Percentiles rank a stretch among this genome's conserved stretches.
Evolutionary conservation across 2,888 invertebrate species (phyloP).

Genomic region (Druceiella hillmani): DNA sequence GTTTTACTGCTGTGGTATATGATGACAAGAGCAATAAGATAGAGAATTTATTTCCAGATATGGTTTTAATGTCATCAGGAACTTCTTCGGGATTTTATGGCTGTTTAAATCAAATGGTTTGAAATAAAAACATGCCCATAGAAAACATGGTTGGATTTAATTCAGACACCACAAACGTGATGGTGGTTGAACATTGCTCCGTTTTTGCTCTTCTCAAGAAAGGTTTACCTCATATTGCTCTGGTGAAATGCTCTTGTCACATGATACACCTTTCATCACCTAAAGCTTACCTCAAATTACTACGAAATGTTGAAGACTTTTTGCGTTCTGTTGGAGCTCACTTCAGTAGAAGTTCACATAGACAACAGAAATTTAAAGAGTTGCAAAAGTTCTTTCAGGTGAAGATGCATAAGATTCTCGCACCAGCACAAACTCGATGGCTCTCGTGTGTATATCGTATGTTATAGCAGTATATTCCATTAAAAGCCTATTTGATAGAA

Average conservation of each 20-base stretch:
- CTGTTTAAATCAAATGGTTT: constrained; percentile 9
- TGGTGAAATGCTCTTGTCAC: constrained; percentile 30
- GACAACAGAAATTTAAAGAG: constrained; percentile 25
- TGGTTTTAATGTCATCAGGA: constrained; percentile 5
- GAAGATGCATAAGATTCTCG: constrained; percentile 28
- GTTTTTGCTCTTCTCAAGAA: constrained; percentile 16
- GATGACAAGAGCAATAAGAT: too few relatives aligned
- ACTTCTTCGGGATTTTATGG: constrained; percentile 5
- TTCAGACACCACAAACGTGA: too few relatives aligned
- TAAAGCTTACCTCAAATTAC: constrained; percentile 30
- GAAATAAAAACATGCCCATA: constrained; percentile 13
- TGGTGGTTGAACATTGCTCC: constrained; percentile 17
- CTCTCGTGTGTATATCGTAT: constrained; percentile 30
- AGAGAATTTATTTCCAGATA: too few relatives aligned
- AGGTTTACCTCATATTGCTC: constrained; percentile 25
- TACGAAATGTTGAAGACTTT: constrained; percentile 22
- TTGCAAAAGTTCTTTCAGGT: constrained; percentile 29
- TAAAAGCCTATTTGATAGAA: constrained; percentile 26
- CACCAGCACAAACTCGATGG: constrained; percentile 26
- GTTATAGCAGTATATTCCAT: constrained; percentile 28
- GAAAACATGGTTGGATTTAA: constrained; percentile 8
- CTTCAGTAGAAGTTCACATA: constrained; percentile 16
- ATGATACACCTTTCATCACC: constrained; percentile 28
- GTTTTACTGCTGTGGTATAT: constrained; percentile 10
- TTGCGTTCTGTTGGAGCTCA: constrained; percentile 17